Evolutionary conservation across 2,797 vertebrate genomes (phyloP), one percentile per base, ranked within the genome.

Genomic region (Siniperca undulata): DNA sequence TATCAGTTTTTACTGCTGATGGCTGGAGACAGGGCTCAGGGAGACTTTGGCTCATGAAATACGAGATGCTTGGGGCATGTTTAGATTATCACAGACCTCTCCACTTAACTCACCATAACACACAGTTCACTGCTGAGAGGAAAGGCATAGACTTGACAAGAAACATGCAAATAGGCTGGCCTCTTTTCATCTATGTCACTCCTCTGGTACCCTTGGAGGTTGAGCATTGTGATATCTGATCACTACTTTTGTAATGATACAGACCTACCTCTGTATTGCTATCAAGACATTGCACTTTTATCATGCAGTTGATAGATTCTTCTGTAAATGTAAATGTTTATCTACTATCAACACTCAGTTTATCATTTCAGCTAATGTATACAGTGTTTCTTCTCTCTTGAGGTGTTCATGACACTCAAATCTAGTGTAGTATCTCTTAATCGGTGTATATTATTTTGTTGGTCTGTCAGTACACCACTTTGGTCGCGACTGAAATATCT

Each of bases 81-180:
- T 93, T 92, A 91, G 85, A 91, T 87, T 92, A 92, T 93, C 79
- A 50, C 86, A 91, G 87, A 90, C 84, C 86, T 88, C 88, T 84
- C 88, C 87, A 92, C 88, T 94, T 92, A 92, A 90, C 90, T 84
- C 81, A n/a, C 82, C 46, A 81, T 91, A 91, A 93, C 89, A 86
- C 83, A 74, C 69, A 38, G 69, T 72, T 83, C 73, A 82, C 77
- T 78, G 79, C 80, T 86, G 80, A 82, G 70, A 81, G 74, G 52
- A 87, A 62, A 87, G 76, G 90, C 50, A 72, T 42, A 27, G 7
- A 67, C 8, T 64, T 84, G 81, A 92, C 84, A 88, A 82, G 80
- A 81, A 82, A 90, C 67, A 73, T 71, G 42, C 80, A 91, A 90
- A 88, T 81, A 70, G 74, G 75, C 83, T 74, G 71, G 69, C 34